phyloP scores from a whole-genome alignment of 2,113 vertebrate species.

The Onychostruthus taczanowskii region DNA sequence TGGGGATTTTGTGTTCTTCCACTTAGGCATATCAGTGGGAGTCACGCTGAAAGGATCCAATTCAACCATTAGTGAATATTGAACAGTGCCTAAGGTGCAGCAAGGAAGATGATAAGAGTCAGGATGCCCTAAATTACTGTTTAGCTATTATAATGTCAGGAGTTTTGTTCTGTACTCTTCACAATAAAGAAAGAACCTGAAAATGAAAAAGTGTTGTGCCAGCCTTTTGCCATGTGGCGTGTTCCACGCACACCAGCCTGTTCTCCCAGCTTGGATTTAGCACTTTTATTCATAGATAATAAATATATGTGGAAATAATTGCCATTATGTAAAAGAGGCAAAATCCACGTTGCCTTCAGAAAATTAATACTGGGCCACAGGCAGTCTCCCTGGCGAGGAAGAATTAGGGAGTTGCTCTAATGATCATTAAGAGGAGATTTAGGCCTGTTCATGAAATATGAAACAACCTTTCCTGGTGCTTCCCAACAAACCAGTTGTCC shows the following conservation, averaged over 20 bases:
- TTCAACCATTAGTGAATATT: constrained; percentile 11
- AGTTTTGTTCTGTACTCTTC: constrained; percentile 21
- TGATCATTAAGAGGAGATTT: constrained; percentile 24
- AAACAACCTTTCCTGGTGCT: neutral
- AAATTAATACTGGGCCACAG: constrained; percentile 27
- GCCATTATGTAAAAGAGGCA: constrained; percentile 42
- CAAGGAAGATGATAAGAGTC: neutral
- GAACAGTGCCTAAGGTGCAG: constrained; percentile 15
- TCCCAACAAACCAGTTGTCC: neutral
- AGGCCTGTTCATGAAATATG: constrained; percentile 22
- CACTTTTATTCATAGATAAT: neutral
- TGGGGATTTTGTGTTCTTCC: constrained; percentile 25
- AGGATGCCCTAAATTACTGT: neutral
- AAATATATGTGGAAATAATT: constrained; percentile 41
- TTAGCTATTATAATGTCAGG: neutral
- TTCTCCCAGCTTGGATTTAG: neutral
- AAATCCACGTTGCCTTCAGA: constrained; percentile 9
- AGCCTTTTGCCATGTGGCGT: neutral
- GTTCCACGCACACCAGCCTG: neutral
- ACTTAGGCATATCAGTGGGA: constrained; percentile 3
- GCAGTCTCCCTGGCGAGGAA: neutral
- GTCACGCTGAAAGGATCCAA: neutral
- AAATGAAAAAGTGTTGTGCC: neutral
- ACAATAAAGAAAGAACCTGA: neutral
- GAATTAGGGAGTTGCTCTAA: neutral